Percentiles rank a stretch among this genome's conserved stretches.
These are phyloP conservation scores for Macrosiphum euphorbiae DNA, from an alignment of 2,888 invertebrate genomes.

Conservation along the genomic window DNA sequence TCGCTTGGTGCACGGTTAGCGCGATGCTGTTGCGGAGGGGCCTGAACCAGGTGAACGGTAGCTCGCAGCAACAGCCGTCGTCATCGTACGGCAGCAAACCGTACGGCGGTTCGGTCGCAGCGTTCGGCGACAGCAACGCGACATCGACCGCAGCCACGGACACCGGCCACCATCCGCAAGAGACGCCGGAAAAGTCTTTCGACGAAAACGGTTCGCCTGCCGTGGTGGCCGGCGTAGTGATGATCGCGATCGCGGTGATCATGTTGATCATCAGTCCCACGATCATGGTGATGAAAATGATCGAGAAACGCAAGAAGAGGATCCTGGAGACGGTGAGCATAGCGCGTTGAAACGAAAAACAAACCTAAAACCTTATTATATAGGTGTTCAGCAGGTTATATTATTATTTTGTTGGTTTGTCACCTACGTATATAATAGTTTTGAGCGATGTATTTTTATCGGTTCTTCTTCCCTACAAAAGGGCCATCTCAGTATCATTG, in stretches of 20 bases:
- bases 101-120: not conserved
- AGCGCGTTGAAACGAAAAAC: not conserved
- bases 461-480: not conserved
- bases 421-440: not conserved
- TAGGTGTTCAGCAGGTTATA: not conserved
- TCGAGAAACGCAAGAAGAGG: conserved; percentile 49
- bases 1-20: conserved; percentile 61
- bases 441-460: not conserved
- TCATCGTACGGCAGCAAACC: not conserved
- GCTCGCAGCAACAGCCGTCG: not conserved
- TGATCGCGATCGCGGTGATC: conserved; percentile 56
- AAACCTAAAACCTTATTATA: not conserved
- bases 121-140: not conserved
- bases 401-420: not conserved
- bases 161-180: not conserved
- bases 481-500: not conserved
- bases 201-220: conserved; percentile 42
- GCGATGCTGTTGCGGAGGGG: conserved; percentile 51
- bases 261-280: conserved; percentile 59
- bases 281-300: conserved; percentile 55
- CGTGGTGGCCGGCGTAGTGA: conserved; percentile 59
- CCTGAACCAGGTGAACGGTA: conserved; percentile 41
- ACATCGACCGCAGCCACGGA: not conserved
- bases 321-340: conserved; percentile 27
- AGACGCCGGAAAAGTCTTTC: not conserved